Evolutionary conservation across 2,797 vertebrate species (phyloP).

Genomic region (Gouania willdenowi): DNA sequence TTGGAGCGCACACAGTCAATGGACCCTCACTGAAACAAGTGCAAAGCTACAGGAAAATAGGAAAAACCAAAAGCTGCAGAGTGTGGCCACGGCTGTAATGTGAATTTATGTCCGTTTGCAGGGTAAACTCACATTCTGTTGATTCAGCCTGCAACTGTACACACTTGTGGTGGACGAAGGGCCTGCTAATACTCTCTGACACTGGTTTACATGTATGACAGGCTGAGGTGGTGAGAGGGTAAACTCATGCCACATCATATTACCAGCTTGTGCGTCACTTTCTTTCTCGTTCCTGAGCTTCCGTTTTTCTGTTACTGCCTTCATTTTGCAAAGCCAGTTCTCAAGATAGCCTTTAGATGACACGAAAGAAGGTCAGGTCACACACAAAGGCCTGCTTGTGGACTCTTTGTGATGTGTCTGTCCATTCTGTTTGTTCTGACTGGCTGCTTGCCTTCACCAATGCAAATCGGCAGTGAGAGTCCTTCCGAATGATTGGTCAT

Average conservation of each 20-base stretch:
- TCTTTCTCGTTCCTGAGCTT: conserved; percentile 25
- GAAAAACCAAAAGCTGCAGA: conserved; percentile 34
- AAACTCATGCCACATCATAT: conserved; percentile 1
- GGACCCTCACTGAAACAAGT: conserved; percentile 67
- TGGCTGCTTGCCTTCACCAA: conserved; percentile 39
- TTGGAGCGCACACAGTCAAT: conserved; percentile 57
- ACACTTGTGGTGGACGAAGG: conserved; percentile 26
- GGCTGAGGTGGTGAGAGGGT: conserved; percentile 33
- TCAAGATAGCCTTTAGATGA: conserved; percentile 29
- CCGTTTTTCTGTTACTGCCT: conserved; percentile 29
- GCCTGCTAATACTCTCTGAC: conserved; percentile 40
- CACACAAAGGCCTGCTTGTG: conserved; percentile 23
- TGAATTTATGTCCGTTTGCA: conserved; percentile 49
- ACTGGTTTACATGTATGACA: conserved; percentile 39
- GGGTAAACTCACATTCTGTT: conserved; percentile 17
- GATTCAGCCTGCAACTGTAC: conserved; percentile 30
- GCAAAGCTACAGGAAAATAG: conserved; percentile 50
- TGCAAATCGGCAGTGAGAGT: conserved; percentile 24
- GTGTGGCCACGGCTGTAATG: conserved; percentile 47
- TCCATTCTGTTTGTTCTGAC: conserved; percentile 38
- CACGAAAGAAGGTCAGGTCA: conserved; percentile 43
- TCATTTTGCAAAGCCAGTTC: conserved; percentile 40
- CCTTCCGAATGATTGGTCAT: conserved; percentile 55
- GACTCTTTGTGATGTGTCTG: conserved; percentile 35
- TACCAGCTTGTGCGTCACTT: conserved; percentile 6